Evolutionary conservation across 2,888 invertebrate species (phyloP), one percentile per base, ranked within the genome.

Genomic region (Laothoe populi): DNA sequence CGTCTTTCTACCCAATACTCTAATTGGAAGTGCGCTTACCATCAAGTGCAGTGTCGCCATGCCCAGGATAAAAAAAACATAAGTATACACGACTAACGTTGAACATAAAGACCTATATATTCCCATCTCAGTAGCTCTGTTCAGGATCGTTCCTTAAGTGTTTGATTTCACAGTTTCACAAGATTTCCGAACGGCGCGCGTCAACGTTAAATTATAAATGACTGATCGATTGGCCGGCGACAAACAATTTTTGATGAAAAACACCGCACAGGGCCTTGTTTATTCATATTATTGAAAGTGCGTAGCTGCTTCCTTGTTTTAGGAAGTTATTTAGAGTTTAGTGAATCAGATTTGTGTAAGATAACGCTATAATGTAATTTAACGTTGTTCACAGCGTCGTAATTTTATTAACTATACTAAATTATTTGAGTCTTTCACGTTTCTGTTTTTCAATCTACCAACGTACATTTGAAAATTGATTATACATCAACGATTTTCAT

Each of bases 231-330:
- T 53, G 53, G 53, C 4, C 19, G 35, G 19, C 8, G 53, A 53
- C 53, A 53, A 53, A 53, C 53, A 53, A 31, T 53, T 53, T 53
- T 19, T 19, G 53, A 53, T 53, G 53, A 53, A 31, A 44, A 53
- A 53, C 19, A 35, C 35, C 31, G 35, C 19, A 31, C 35, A 31
- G 31, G 23, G 23, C 21, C 23, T 24, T 46, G 21, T 46, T n/a
- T n/a, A 24, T 31, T 53, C 53, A 11, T 53, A 53, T n/a, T n/a
- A 53, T 53, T 53, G 53, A 35, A 53, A 53, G 35, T 19, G 0
- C 31, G 35, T 10, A 24, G 46, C 10, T 31, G 31, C 19, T 53
- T 19, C 19, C 31, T 31, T 13, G n/a, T 48, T 48, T 1, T 5
- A 13, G 5, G n/a, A 24, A 24, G 23, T 23, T 23, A 16, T 16